Conservation (phyloP, 2,888 invertebrate species). For the Eilema sororculum region DNA sequence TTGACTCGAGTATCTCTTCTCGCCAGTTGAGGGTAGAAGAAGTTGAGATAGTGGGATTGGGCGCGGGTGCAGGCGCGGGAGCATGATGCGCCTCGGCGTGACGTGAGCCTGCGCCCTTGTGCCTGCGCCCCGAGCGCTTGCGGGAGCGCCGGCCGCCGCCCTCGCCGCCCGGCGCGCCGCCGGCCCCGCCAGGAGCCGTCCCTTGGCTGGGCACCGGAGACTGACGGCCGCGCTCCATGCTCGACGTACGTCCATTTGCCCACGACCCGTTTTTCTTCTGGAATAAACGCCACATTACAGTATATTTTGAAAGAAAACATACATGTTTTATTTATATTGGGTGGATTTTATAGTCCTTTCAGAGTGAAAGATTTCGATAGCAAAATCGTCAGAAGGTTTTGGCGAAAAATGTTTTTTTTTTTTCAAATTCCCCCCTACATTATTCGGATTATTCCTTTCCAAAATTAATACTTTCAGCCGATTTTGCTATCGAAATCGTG, state of each 20-base stretch:
- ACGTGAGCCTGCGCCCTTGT: constrained; percentile 45
- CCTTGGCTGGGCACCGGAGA: constrained; percentile 61
- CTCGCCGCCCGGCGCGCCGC: constrained; percentile 22
- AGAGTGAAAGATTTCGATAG: too few species aligned
- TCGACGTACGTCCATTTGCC: constrained; percentile 68
- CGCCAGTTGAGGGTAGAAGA: constrained; percentile 78
- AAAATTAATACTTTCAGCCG: too few species aligned
- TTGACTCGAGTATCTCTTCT: constrained; percentile 82
- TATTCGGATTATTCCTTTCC: too few species aligned
- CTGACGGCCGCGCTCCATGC: constrained; percentile 71
- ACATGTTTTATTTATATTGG: background rate
- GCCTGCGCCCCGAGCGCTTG: constrained; percentile 58
- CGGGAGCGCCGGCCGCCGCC: constrained; percentile 57
- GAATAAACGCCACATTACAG: constrained; percentile 19
- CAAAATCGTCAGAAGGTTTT: too few species aligned
- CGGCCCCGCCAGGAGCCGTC: constrained; percentile 46
- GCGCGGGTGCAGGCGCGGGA: constrained; percentile 17
- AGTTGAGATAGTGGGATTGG: constrained; percentile 7
- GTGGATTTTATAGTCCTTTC: too few species aligned
- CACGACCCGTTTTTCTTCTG: constrained; percentile 71
- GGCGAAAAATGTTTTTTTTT: too few species aligned
- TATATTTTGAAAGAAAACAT: background rate
- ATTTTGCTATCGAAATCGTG: too few species aligned
- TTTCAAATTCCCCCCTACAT: too few species aligned
- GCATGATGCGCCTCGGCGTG: constrained; percentile 47